phyloP scores from a whole-genome alignment of 2,888 invertebrate genomes.

The Dolichomitus sp. region DNA sequence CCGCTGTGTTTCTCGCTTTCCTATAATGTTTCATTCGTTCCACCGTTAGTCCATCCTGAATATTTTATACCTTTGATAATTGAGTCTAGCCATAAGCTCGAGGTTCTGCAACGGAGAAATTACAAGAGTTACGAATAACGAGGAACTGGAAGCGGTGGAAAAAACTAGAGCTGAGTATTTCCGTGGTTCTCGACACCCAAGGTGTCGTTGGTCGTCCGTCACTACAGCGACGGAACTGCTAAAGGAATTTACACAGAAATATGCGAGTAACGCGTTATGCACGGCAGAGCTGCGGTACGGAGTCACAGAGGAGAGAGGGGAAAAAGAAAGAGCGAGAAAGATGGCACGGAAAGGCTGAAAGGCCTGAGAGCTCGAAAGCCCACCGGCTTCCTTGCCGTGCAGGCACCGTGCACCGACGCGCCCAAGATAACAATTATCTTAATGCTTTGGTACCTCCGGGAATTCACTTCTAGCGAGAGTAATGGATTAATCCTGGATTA shows the following conservation, averaged over 20 bases:
- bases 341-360: constrained; percentile 11
- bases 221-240: constrained; percentile 25
- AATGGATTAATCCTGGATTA: constrained; percentile 69
- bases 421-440: constrained; percentile 69
- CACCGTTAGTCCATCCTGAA: constrained; percentile 10
- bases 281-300: constrained; percentile 2
- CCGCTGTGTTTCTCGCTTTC: constrained; percentile 23
- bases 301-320: background rate
- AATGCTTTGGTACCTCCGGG: constrained; percentile 68
- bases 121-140: background rate
- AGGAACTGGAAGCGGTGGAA: background rate
- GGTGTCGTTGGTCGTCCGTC: constrained; percentile 38
- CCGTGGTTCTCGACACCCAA: constrained; percentile 7
- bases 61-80: constrained; percentile 32
- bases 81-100: background rate
- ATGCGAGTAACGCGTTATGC: constrained; percentile 55
- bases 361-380: constrained; percentile 2
- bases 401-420: constrained; percentile 27
- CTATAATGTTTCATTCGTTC: constrained; percentile 1
- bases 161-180: constrained; percentile 15
- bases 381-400: constrained; percentile 12
- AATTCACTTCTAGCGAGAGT: constrained; percentile 68
- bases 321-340: constrained; percentile 18
- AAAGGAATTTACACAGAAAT: constrained; percentile 66
- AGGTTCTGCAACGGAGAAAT: background rate